A percentile compares a stretch with the other conserved stretches of the same genome.
phyloP scores from a whole-genome alignment of 2,113 vertebrate genomes.

The Mungos mungo region DNA sequence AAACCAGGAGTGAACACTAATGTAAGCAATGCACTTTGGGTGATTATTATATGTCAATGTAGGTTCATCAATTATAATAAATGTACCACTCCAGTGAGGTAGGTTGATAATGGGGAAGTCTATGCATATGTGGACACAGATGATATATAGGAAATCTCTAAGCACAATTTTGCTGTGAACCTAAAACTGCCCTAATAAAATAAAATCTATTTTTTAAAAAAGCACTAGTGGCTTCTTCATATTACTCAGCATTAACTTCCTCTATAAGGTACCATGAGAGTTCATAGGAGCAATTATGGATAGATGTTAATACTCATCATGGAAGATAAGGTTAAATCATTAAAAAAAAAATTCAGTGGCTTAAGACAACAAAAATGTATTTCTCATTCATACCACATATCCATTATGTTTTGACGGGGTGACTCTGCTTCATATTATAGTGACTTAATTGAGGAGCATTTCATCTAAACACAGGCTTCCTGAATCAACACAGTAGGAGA shows the following conservation, averaged over 20 bases:
- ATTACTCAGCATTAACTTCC: neutral
- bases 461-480: neutral
- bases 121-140: neutral
- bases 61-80: neutral
- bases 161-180: neutral
- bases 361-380: neutral
- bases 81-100: neutral
- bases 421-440: neutral
- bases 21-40: neutral
- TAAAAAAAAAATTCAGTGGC: neutral
- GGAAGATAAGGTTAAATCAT: neutral
- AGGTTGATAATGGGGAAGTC: neutral
- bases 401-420: neutral
- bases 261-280: slow-evolving; percentile 9
- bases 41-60: neutral
- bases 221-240: neutral
- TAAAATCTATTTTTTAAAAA: neutral
- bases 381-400: neutral
- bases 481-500: neutral
- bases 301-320: neutral
- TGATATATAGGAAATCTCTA: neutral
- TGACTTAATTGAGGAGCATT: neutral
- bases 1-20: neutral
- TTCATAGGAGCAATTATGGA: neutral
- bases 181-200: neutral